These are phyloP conservation scores for Drosophila villosipedis DNA, from an alignment of 2,888 invertebrate genomes.

Conservation along the genomic window DNA sequence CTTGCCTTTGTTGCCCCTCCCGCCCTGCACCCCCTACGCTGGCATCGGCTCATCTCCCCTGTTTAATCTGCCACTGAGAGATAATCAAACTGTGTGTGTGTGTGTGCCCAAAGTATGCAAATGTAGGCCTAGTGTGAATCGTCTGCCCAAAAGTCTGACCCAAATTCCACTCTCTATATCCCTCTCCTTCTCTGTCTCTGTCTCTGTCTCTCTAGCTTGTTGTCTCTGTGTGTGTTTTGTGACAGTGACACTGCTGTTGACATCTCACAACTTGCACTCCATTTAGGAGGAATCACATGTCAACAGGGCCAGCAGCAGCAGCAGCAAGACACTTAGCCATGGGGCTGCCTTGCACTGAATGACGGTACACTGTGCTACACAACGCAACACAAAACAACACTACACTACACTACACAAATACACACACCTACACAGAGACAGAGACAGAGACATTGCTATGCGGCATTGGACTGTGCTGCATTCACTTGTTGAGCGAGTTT, in stretches of 20 bases:
- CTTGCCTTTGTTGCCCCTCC: constrained; percentile 39
- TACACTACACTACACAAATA: constrained; percentile 8
- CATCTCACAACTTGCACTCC: constrained; percentile 72
- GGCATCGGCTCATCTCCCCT: neutral
- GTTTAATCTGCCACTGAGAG: constrained; percentile 47
- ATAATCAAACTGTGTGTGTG: constrained; percentile 67
- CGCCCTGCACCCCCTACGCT: too few relatives aligned
- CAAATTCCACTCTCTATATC: constrained; percentile 41
- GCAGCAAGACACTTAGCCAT: constrained; percentile 46
- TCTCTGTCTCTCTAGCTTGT: neutral
- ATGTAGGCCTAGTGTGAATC: constrained; percentile 59
- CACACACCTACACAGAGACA: neutral
- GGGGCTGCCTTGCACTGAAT: constrained; percentile 60
- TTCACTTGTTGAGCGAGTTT: constrained; percentile 76
- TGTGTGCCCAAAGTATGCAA: constrained; percentile 67
- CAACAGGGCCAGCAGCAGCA: constrained; percentile 18
- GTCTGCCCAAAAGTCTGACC: constrained; percentile 58
- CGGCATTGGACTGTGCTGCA: constrained; percentile 45
- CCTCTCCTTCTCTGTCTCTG: constrained; percentile 11
- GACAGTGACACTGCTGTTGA: constrained; percentile 70
- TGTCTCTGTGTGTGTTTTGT: constrained; percentile 21
- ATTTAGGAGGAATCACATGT: constrained; percentile 53
- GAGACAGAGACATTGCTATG: neutral
- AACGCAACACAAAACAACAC: constrained; percentile 6
- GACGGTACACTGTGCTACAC: constrained; percentile 28